Base-by-base conservation (phyloP, 2,888 invertebrate species). In the Masnerella sp. region DNA sequence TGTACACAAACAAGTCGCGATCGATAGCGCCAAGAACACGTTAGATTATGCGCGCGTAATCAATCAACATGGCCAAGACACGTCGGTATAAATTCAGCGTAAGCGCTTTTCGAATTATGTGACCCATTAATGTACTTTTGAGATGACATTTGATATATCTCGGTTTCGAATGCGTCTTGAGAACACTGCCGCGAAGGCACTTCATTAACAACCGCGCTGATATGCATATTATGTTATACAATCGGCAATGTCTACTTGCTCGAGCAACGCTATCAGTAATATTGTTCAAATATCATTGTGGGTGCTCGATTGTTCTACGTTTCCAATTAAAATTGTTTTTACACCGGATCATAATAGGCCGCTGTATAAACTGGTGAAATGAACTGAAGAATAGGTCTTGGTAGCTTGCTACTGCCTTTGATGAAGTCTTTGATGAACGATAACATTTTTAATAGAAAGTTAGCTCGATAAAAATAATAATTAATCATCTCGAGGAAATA, bases 61-160 rank as follows among this genome's bases (percentile, higher is more conserved):
- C 58, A 58, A 58, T 58, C 58, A 58, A 11, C 45, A 34, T 11
- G 8, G 32, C 58, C n/a, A 20, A 22, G 15, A 2, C n/a, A 32
- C 18, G 43, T 45, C 34, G 15, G 43, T 17, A 32, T 42, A 56
- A 30, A 43, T 59, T 59, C 59, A 18, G 9, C 28, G 38, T 38
- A 47, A 59, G 47, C 45, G 38, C 45, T 59, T 59, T 59, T 47
- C 38, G 28, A 14, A 45, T 59, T 59, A 47, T 18, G 36, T 38
- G 38, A 47, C 36, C 59, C 59, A 59, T 59, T 59, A 59, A 45
- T 47, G 59, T 47, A 59, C 38, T 45, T 47, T 45, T 59, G 47
- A 45, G 59, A 28, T 59, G 59, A 30, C 61, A 49, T 61, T 49
- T 61, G 61, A 49, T 40, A 30, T 49, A 49, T 32, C 58, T 45